A percentile compares a stretch with the other conserved stretches of the same genome.
Conservation (phyloP, 2,888 invertebrate species). For the Crioceris asparagi region DNA sequence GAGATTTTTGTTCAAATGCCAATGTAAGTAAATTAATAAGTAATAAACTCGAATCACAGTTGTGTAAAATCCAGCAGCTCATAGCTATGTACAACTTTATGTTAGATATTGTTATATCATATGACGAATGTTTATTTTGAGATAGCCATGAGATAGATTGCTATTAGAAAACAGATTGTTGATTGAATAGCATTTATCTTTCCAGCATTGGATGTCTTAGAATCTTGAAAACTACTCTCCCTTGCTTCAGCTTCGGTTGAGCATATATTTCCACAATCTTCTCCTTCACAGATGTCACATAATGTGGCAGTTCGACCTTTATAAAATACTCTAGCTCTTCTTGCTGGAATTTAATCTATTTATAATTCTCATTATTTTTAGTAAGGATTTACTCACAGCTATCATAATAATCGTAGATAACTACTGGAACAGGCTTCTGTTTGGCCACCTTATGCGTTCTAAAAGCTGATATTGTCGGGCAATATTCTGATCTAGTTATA, state of each 20-base stretch:
- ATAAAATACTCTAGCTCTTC: constrained; percentile 76
- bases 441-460: constrained; percentile 75
- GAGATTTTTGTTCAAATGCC: too few relatives aligned
- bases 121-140: too few relatives aligned
- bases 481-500: constrained; percentile 52
- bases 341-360: constrained; percentile 44
- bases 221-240: constrained; percentile 35
- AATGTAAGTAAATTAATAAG: too few relatives aligned
- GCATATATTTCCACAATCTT: constrained; percentile 46
- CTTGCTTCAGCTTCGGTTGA: constrained; percentile 28
- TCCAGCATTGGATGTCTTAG: constrained; percentile 9
- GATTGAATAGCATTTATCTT: constrained; percentile 11
- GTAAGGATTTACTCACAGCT: constrained; percentile 53
- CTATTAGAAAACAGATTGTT: too few relatives aligned
- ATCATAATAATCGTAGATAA: constrained; percentile 85
- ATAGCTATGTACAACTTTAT: too few relatives aligned
- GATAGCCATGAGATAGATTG: too few relatives aligned
- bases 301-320: constrained; percentile 56
- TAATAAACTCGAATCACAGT: too few relatives aligned
- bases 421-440: constrained; percentile 76
- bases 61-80: too few relatives aligned
- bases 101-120: too few relatives aligned
- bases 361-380: neutral
- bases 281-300: constrained; percentile 75
- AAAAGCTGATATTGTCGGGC: constrained; percentile 75